phyloP scores from a whole-genome alignment of 2,888 invertebrate genomes.

The Gandaritis pyraliata region DNA sequence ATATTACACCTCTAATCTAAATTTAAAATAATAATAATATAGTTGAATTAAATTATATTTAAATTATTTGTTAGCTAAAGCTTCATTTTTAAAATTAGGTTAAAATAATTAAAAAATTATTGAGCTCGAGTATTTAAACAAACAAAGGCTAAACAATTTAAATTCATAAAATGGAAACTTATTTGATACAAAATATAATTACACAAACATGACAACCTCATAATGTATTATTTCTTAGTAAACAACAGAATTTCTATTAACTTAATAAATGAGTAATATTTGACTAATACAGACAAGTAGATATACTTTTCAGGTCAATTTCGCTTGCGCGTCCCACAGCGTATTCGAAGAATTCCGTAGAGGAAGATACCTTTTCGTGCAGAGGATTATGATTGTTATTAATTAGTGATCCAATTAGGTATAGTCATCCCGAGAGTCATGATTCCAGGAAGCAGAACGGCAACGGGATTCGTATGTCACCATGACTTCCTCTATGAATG shows the following conservation, averaged over 20 bases:
- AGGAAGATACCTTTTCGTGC: slow-evolving; percentile 19
- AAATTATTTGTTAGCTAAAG: too few species aligned
- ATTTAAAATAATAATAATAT: too few species aligned
- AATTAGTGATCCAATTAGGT: slow-evolving; percentile 37
- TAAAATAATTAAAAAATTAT: too few species aligned
- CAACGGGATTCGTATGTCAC: slow-evolving; percentile 50
- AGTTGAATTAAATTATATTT: too few species aligned
- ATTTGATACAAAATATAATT: neutral
- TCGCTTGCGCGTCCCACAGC: slow-evolving; percentile 16
- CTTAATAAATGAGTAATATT: slow-evolving; percentile 27
- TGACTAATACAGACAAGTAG: slow-evolving; percentile 2
- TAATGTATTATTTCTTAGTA: slow-evolving; percentile 18
- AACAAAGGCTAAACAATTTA: too few species aligned
- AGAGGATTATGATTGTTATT: slow-evolving; percentile 33
- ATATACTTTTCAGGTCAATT: slow-evolving; percentile 20
- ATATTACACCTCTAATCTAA: too few species aligned
- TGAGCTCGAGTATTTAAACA: too few species aligned
- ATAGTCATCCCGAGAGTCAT: slow-evolving; percentile 63
- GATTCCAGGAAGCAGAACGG: slow-evolving; percentile 62
- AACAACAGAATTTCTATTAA: slow-evolving; percentile 17
- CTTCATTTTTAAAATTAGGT: too few species aligned
- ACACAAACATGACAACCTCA: slow-evolving; percentile 19
- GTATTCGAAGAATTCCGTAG: slow-evolving; percentile 20
- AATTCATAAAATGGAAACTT: neutral
- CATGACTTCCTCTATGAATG: slow-evolving; percentile 61